A percentile compares a stretch with the other conserved stretches of the same genome.
Evolutionary conservation across 2,113 vertebrate genomes (phyloP).

Genomic region (Caretta caretta): DNA sequence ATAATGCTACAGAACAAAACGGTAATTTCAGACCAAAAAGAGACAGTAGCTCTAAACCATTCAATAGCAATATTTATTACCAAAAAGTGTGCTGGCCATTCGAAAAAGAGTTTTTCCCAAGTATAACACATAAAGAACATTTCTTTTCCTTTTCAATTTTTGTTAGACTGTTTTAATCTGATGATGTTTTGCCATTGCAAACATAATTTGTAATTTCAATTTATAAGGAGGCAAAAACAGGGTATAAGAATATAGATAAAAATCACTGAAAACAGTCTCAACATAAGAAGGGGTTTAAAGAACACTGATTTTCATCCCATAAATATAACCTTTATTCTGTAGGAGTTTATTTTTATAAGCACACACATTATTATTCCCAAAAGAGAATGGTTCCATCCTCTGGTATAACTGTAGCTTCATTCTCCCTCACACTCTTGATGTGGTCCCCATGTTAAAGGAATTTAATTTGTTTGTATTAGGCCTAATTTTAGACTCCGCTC

Average conservation of each 20-base stretch:
- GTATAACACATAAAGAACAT: background rate
- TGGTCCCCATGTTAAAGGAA: background rate
- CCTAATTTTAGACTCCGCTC: background rate
- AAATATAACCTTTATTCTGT: background rate
- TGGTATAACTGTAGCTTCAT: background rate
- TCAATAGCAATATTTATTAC: background rate
- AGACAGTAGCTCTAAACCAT: accelerated
- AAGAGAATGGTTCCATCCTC: background rate
- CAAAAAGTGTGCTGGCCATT: background rate
- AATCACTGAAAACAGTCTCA: background rate
- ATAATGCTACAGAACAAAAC: accelerated
- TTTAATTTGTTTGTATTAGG: background rate
- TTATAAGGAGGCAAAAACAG: background rate
- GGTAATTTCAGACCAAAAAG: background rate
- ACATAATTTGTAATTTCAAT: background rate
- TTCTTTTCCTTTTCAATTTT: background rate
- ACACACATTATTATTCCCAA: background rate
- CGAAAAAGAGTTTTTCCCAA: background rate
- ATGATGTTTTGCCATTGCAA: background rate
- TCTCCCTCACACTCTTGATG: background rate
- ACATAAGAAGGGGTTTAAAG: background rate
- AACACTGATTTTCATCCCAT: background rate
- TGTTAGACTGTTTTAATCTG: background rate
- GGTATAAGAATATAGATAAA: background rate
- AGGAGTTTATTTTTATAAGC: background rate